A percentile compares a stretch with the other conserved stretches of the same genome.
Evolutionary conservation across 2,888 invertebrate genomes (phyloP).

Genomic region (Ormyrus pomaceus): DNA sequence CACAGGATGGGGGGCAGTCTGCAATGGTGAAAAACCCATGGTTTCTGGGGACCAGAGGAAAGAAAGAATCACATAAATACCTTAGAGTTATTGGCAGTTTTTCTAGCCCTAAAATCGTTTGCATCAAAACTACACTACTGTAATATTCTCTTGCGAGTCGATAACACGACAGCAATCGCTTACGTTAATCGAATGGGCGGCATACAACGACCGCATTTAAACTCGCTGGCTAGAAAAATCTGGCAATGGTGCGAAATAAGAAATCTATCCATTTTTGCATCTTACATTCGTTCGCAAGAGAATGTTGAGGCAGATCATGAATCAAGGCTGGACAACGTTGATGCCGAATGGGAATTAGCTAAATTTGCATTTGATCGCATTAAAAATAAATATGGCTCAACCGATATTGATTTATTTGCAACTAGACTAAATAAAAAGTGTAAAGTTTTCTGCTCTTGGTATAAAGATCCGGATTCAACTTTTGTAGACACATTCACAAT

Average conservation of each 20-base stretch:
- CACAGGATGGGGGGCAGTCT: neutral
- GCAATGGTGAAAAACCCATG: neutral
- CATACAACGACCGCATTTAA: conserved; percentile 45
- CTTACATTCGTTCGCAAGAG: conserved; percentile 56
- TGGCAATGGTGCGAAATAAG: conserved; percentile 58
- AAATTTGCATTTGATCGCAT: conserved; percentile 1
- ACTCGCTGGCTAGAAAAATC: conserved; percentile 51
- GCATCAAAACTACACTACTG: conserved; percentile 35
- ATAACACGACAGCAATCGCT: conserved; percentile 57
- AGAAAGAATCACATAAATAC: neutral
- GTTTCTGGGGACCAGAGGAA: neutral
- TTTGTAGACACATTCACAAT: conserved; percentile 54
- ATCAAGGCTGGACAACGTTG: conserved; percentile 53
- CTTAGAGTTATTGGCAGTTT: conserved; percentile 35
- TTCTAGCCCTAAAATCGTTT: conserved; percentile 51
- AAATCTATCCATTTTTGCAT: conserved; percentile 56
- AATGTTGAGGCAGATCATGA: conserved; percentile 59
- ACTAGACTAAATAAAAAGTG: conserved; percentile 54
- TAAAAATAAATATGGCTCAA: conserved; percentile 19
- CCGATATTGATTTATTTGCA: conserved; percentile 55
- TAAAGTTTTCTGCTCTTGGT: conserved; percentile 50
- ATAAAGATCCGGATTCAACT: conserved; percentile 38
- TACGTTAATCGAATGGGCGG: conserved; percentile 56
- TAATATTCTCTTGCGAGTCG: conserved; percentile 52
- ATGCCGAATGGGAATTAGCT: conserved; percentile 55